Conservation (phyloP, 2,113 vertebrate species). For the Lucifuga dentata region DNA sequence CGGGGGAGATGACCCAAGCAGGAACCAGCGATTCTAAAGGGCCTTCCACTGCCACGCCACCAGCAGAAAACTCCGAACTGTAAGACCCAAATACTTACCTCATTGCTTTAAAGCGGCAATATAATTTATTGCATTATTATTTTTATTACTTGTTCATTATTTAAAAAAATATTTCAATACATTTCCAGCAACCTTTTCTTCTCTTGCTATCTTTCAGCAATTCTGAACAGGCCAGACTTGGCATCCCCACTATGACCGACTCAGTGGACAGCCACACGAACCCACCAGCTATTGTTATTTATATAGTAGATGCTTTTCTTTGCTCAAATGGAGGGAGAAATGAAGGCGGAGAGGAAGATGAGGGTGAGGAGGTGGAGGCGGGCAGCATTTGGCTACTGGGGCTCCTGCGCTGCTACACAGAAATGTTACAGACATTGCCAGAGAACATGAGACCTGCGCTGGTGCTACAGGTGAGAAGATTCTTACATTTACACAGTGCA, state of each 20-base stretch:
- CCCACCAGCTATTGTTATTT: constrained; percentile 93
- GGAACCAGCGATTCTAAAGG: constrained; percentile 81
- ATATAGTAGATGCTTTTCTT: constrained; percentile 95
- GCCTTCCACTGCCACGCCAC: constrained; percentile 75
- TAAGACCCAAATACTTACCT: constrained; percentile 34
- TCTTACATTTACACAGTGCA: too few relatives aligned
- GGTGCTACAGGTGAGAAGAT: constrained; percentile 89
- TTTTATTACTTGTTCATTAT: too few relatives aligned
- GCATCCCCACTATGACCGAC: constrained; percentile 91
- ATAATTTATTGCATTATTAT: too few relatives aligned
- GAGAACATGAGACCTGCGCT: constrained; percentile 91
- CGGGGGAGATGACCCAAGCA: constrained; percentile 80
- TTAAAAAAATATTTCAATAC: too few relatives aligned
- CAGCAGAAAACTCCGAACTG: constrained; percentile 79
- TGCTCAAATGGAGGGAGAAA: constrained; percentile 86
- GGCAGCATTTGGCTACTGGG: constrained; percentile 93
- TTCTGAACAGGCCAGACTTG: constrained; percentile 91
- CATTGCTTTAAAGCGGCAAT: not conserved
- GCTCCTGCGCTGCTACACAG: constrained; percentile 94
- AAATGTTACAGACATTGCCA: constrained; percentile 92
- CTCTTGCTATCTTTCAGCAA: constrained; percentile 72
- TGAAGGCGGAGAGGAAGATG: constrained; percentile 90
- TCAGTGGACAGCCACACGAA: constrained; percentile 88
- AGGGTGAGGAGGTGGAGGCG: constrained; percentile 88
- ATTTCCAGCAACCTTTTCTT: not conserved